Conservation (phyloP, 2,797 vertebrate genomes). For the Sciaenops ocellatus region DNA sequence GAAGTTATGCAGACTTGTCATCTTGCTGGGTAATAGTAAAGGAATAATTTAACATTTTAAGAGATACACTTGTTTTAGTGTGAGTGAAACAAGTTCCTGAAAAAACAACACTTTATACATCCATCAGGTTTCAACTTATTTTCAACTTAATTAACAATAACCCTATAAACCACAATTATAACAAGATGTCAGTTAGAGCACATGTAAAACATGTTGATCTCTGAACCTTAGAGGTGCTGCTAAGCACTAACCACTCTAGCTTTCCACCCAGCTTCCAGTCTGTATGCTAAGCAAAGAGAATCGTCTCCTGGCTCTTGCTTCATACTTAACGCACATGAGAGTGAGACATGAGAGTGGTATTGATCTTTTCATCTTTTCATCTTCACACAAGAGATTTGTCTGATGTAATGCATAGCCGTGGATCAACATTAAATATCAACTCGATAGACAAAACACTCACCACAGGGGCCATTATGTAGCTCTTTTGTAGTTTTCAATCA, state of each 20-base stretch:
- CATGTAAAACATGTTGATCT: not conserved
- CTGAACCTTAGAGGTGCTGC: not conserved
- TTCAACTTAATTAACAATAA: no score
- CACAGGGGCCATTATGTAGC: not conserved
- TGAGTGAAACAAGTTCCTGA: not conserved
- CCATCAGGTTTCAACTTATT: no score
- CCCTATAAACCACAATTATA: not conserved
- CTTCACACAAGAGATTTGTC: not conserved
- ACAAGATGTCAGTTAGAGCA: not conserved
- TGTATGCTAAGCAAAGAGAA: not conserved
- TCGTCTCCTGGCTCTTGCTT: not conserved
- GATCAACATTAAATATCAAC: conserved; percentile 14
- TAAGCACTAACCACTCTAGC: not conserved
- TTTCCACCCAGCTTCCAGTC: not conserved
- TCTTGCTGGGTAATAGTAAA: conserved; percentile 14
- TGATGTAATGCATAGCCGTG: not conserved
- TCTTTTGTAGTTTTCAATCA: not conserved
- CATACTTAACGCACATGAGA: not conserved
- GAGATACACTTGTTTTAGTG: not conserved
- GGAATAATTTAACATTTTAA: conserved; percentile 8
- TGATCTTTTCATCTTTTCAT: not conserved
- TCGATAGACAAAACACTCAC: conserved; percentile 7
- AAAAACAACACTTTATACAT: not conserved
- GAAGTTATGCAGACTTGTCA: conserved; percentile 31
- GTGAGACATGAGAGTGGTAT: not conserved